Base-by-base conservation (phyloP, 1,140 invertebrate genomes). In the Halyomorpha halys region DNA sequence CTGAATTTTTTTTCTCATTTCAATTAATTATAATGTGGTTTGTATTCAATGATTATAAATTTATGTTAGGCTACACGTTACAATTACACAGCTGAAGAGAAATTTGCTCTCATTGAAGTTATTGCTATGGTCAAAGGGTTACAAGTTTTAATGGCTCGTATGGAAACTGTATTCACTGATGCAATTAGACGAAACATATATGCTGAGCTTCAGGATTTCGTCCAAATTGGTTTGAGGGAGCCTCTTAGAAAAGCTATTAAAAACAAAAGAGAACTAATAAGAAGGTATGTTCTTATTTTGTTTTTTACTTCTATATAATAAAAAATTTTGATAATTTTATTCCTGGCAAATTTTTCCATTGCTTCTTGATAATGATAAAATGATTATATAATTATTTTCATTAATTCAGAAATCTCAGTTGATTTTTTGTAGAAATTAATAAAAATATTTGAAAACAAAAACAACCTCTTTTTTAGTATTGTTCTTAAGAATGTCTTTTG, bases 51-150 rank as follows among this genome's bases (percentile, higher is more conserved):
- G 11, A 39, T 39, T 11, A 8, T 39, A 27, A n/a, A 56, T 56
- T 56, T 16, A 3, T 51, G 47, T 65, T 61, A 69, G 65, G 94
- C 96, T 0, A 99, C 96, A 0, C 82, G 94, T 21, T 99, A 98
- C 77, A 99, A 99, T 77, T 99, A 99, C 74, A 90, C 87, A 11
- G 89, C 91, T 25, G 93, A 96, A 72, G 97, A 99, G 78, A 99
- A 99, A 75, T 96, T 96, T 78, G 95, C 95, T 8, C 78, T 99
- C 45, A 97, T 99, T 69, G 95, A 99, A 80, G 90, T 98, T 18
- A 97, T 99, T 69, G 94, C 96, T 0, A 98, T 99, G 95, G 97
- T 99, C 68, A 99, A 99, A 79, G 95, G 96, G 2, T 80, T 99
- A 11, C 97, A 99, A 78, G 90, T 97, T 39, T 76, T 99, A 47